Conservation (phyloP, 2,888 invertebrate genomes). For the Rosalia funebris region DNA sequence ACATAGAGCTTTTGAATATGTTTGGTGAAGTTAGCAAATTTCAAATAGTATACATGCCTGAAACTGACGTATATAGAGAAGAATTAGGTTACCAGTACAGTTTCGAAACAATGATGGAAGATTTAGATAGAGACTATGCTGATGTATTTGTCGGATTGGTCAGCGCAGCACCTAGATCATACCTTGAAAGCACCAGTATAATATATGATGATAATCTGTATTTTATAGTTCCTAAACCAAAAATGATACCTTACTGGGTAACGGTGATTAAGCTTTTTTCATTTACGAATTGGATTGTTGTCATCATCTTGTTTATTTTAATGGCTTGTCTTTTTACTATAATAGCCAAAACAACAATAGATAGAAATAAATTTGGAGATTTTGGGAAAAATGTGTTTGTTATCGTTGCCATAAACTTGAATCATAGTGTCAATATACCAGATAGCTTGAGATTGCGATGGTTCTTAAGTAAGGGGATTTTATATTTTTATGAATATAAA, state of each 20-base stretch:
- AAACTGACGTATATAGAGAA: conserved; percentile 11
- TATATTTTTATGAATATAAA: not conserved
- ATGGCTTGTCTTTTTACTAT: conserved; percentile 1
- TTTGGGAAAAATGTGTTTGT: not conserved
- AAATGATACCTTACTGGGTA: conserved; percentile 23
- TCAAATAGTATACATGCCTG: conserved; percentile 19
- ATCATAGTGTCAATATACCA: no score
- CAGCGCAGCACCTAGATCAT: not conserved
- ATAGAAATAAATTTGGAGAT: conserved; percentile 9
- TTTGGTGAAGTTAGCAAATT: conserved; percentile 18
- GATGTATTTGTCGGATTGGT: conserved; percentile 23
- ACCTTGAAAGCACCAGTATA: conserved; percentile 5
- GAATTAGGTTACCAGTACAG: conserved; percentile 14
- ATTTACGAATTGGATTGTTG: conserved; percentile 5
- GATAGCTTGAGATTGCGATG: conserved; percentile 14
- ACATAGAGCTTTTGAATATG: conserved; percentile 15
- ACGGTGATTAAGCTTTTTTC: conserved; percentile 9
- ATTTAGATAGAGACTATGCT: conserved; percentile 23
- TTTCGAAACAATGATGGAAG: conserved; percentile 20
- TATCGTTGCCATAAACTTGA: not conserved
- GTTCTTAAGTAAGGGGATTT: conserved; percentile 18
- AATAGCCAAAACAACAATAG: not conserved
- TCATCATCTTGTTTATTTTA: conserved; percentile 1
- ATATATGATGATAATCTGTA: conserved; percentile 19
- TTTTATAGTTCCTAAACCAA: conserved; percentile 20